These are phyloP conservation scores for Abrostola triplasia DNA, from an alignment of 2,888 invertebrate species.

Conservation along the genomic window DNA sequence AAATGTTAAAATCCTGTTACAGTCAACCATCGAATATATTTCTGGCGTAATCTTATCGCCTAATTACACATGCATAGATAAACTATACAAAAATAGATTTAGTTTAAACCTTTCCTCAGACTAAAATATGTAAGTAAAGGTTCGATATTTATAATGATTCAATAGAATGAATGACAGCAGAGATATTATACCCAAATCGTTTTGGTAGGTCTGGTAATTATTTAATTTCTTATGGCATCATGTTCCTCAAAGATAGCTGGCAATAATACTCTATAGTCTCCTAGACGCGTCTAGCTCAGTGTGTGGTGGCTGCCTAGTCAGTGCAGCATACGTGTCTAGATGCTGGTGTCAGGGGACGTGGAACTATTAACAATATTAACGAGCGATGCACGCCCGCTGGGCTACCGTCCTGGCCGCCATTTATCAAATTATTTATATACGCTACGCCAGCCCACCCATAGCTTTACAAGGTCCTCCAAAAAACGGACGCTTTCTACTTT, in stretches of 20 bases:
- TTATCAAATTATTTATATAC: conserved; percentile 82
- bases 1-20: conserved; percentile 17
- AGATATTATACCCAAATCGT: too few species aligned
- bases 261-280: conserved; percentile 17
- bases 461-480: conserved; percentile 63
- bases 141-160: too few species aligned
- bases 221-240: too few species aligned
- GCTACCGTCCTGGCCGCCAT: conserved; percentile 74
- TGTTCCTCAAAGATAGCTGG: conserved; percentile 7
- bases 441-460: conserved; percentile 66
- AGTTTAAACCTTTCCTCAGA: too few species aligned
- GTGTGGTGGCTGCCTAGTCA: not conserved
- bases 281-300: conserved; percentile 19
- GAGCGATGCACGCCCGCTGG: conserved; percentile 73
- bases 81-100: conserved; percentile 25
- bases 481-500: conserved; percentile 48
- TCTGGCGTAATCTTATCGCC: conserved; percentile 41
- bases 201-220: too few species aligned
- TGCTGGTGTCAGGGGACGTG: conserved; percentile 56
- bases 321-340: conserved; percentile 21
- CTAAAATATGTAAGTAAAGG: too few species aligned
- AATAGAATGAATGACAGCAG: too few species aligned
- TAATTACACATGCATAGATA: conserved; percentile 48
- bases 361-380: conserved; percentile 74
- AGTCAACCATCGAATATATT: conserved; percentile 28